Evolutionary conservation across 2,888 invertebrate species (phyloP).

Genomic region (Stenchaetothrips biformis): DNA sequence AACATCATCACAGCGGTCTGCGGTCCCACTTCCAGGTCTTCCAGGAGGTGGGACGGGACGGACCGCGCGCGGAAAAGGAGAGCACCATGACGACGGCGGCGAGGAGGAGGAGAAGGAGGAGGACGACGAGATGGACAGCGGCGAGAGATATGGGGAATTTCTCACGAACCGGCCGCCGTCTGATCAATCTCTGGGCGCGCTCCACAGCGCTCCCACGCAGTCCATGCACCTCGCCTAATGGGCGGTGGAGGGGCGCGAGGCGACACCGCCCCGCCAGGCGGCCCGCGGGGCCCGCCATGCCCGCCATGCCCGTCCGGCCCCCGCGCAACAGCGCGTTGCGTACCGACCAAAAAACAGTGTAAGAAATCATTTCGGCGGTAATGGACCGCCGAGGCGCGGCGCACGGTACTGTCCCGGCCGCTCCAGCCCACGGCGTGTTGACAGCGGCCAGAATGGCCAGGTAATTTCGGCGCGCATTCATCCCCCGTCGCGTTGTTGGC

Average conservation of each 20-base stretch:
- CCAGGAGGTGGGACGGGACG: background rate
- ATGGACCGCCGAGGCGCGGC: background rate
- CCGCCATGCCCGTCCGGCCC: background rate
- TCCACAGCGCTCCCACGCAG: background rate
- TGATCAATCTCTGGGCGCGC: too few relatives aligned
- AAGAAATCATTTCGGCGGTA: background rate
- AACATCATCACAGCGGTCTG: background rate
- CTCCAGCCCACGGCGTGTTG: background rate
- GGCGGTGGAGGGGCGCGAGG: background rate
- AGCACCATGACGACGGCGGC: background rate
- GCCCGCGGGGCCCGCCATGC: background rate
- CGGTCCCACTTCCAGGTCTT: background rate
- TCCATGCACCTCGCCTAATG: background rate
- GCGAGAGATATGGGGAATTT: background rate
- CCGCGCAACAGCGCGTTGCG: background rate
- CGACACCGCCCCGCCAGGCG: background rate
- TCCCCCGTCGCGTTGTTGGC: too few relatives aligned
- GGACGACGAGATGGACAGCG: background rate
- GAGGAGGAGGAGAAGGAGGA: background rate
- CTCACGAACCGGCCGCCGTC: background rate
- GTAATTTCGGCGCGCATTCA: background rate
- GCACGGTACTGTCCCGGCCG: too few relatives aligned
- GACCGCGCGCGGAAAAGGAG: background rate
- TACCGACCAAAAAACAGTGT: background rate
- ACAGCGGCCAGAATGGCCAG: background rate